Conservation (phyloP, 2,888 invertebrate species). For the Mylabris sibirica region DNA sequence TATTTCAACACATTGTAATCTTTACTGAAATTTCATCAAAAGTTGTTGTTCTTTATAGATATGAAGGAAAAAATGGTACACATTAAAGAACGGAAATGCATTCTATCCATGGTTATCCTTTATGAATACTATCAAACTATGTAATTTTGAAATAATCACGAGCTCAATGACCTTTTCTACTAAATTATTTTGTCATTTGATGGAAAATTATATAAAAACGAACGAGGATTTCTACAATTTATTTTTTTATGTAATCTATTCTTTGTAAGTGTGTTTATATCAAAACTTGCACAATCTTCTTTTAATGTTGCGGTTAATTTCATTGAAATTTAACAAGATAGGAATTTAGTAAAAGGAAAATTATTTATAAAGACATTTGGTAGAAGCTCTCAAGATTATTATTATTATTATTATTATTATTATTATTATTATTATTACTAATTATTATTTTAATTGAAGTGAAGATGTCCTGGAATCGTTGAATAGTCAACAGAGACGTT, state of each 20-base stretch:
- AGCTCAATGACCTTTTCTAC: slow-evolving; percentile 16
- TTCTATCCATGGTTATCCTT: no score
- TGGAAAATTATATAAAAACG: neutral
- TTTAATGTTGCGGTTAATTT: neutral
- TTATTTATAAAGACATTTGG: neutral
- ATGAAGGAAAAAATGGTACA: neutral
- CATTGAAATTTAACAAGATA: neutral
- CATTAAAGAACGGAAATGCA: slow-evolving; percentile 12
- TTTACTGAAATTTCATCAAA: neutral
- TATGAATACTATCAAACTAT: neutral
- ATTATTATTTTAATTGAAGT: neutral
- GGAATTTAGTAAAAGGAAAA: neutral
- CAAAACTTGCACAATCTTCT: neutral
- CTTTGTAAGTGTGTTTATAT: neutral
- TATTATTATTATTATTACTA: neutral
- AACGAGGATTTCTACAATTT: neutral
- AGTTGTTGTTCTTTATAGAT: neutral
- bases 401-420: slow-evolving; percentile 5
- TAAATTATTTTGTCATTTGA: slow-evolving; percentile 9
- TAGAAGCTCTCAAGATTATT: neutral
- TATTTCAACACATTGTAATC: neutral
- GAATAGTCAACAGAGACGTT: no score
- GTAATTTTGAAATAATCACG: slow-evolving; percentile 17
- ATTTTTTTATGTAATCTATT: neutral
- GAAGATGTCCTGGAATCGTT: neutral